phyloP scores from a whole-genome alignment of 2,888 invertebrate genomes.

The Villa cingulata region DNA sequence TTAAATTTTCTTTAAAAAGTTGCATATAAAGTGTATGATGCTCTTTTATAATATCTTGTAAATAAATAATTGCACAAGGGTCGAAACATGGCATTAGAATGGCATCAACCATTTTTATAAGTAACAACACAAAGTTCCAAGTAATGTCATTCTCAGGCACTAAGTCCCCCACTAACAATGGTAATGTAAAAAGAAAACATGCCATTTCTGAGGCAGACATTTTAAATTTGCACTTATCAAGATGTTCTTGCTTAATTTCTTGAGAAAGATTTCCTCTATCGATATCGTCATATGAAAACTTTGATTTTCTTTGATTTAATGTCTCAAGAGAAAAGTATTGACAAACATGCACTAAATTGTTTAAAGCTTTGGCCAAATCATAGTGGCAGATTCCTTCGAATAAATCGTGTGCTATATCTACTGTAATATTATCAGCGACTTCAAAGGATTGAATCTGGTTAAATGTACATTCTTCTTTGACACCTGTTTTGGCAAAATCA shows the following conservation, averaged over 20 bases:
- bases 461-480: conserved; percentile 4
- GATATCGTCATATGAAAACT: background rate
- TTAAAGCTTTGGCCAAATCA: conserved; percentile 5
- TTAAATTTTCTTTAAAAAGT: conserved; percentile 6
- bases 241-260: conserved; percentile 3
- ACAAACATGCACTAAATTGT: conserved; percentile 9
- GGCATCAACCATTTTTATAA: conserved; percentile 4
- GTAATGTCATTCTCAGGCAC: conserved; percentile 8
- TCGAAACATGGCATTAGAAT: conserved; percentile 6
- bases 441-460: conserved; percentile 12
- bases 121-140: conserved; percentile 3
- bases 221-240: conserved; percentile 6
- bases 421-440: conserved; percentile 7
- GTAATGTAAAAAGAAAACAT: conserved; percentile 9
- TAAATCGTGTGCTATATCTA: conserved; percentile 14
- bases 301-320: conserved; percentile 1
- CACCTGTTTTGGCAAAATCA: conserved; percentile 1
- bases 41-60: conserved; percentile 1
- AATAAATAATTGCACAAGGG: background rate
- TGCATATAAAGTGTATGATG: conserved; percentile 9
- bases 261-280: too few relatives aligned
- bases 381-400: conserved; percentile 12
- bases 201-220: conserved; percentile 11
- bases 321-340: conserved; percentile 4
- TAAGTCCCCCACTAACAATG: conserved; percentile 9